Evolutionary conservation across 2,797 vertebrate species (phyloP), one percentile per base, ranked within the genome.

Genomic region (Rhabdophis nuchalis): DNA sequence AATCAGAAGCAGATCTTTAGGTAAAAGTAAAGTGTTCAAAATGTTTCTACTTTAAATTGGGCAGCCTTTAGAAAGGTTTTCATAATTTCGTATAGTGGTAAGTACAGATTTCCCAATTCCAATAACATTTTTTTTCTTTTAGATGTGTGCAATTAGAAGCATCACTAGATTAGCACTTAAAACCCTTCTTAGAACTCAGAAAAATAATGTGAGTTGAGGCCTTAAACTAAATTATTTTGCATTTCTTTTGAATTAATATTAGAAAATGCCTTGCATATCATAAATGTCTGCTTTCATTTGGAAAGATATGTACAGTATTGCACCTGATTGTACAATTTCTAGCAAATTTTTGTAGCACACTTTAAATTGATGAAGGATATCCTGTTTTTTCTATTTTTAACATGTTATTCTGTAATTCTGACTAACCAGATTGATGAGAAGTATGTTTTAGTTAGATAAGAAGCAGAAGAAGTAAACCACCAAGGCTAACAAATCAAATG

Each of bases 1-100:
- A 23, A 94, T 94, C 89, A 93, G 57, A 94, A 72, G n/a, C 29
- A 91, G 90, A 94, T 96, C 94, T 94, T 93, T 91, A 52, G 68
- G 18, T 86, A 93, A 93, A 85, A 53, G 87, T 89, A 93, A 85
- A 50, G 85, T 89, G 68, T 93, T 72, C 16, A 18, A 72, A 58
- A n/a, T 52, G 94, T 93, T 57, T 58, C 89, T 93, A 89, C 90
- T 94, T 86, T 46, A 94, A 86, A 41, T 91, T 46, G 41, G 20
- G 29, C 11, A 93, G 9, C 89, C 92, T 90, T 53, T 53, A 32
- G 50, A 16, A 88, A 91, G 23, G 56, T 29, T 85, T 89, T 54
- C 27, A 46, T 18, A 27, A 61, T 54, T 50, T 50, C 87, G 5
- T 64, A 60, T 7, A 52, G 23, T 88, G 56, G 25, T 57, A 90